These are phyloP conservation scores for Halisarca cf. caerulea DNA, from an alignment of 37 sponge, comb jelly and placozoan genomes.

Conservation along the genomic window DNA sequence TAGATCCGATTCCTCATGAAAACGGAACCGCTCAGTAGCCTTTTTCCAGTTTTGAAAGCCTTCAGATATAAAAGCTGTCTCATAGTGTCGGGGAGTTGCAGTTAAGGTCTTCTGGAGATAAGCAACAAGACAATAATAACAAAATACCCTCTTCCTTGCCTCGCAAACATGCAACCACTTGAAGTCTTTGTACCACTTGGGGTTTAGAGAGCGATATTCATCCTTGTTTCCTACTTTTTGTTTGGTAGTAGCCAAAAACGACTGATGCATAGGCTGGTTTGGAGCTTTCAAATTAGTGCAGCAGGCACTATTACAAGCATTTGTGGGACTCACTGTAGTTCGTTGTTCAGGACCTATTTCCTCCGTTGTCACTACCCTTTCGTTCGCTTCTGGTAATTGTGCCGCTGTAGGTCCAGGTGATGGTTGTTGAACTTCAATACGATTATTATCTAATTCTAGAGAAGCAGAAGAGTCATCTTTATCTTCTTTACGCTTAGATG, in stretches of 20 bases:
- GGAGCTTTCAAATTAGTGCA: neutral
- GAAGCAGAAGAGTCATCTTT: neutral
- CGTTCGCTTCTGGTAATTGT: too few relatives aligned
- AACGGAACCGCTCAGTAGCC: too few relatives aligned
- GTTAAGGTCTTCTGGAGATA: neutral
- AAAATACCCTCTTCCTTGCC: slow-evolving; percentile 17
- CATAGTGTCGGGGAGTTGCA: neutral
- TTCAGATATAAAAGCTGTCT: slow-evolving; percentile 16
- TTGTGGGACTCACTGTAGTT: too few relatives aligned
- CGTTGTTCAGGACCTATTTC: too few relatives aligned
- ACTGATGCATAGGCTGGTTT: slow-evolving; percentile 11
- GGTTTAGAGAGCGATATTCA: slow-evolving; percentile 8
- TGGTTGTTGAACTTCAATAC: too few relatives aligned
- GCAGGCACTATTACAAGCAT: slow-evolving; percentile 5
- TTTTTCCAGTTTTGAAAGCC: slow-evolving; percentile 41
- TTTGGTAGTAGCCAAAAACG: neutral
- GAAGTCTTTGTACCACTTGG: slow-evolving; percentile 22
- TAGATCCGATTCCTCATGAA: neutral
- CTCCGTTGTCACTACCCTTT: too few relatives aligned
- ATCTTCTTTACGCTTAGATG: neutral
- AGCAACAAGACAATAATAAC: slow-evolving; percentile 14
- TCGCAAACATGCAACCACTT: slow-evolving; percentile 21
- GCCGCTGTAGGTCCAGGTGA: too few relatives aligned
- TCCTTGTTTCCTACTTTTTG: slow-evolving; percentile 25
- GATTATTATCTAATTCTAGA: neutral